Conservation (phyloP, 2,113 vertebrate species). For the Acrocephalus arundinaceus region DNA sequence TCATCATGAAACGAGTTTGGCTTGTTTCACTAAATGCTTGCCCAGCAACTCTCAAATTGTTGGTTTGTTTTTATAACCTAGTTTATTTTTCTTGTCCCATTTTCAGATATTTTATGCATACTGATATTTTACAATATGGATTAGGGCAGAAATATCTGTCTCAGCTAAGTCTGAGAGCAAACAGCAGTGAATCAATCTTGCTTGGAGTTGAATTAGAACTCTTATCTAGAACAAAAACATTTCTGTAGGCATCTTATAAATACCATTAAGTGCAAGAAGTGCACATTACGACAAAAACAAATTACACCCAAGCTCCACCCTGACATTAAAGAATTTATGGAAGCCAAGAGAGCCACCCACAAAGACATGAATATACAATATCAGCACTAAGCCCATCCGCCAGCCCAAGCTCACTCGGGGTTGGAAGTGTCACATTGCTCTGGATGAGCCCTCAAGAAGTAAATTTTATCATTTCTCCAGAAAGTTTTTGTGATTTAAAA, state of each 20-base stretch:
- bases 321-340: constrained; percentile 60
- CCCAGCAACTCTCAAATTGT: constrained; percentile 56
- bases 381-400: neutral
- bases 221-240: constrained; percentile 56
- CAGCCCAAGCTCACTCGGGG: neutral
- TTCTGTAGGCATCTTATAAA: constrained; percentile 64
- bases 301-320: constrained; percentile 63
- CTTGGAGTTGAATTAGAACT: constrained; percentile 16
- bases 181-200: neutral
- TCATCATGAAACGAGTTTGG: constrained; percentile 52
- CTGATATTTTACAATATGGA: neutral
- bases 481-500: neutral
- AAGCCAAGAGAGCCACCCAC: constrained; percentile 60
- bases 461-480: neutral
- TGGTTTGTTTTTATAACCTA: constrained; percentile 59
- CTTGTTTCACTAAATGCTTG: constrained; percentile 65
- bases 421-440: neutral
- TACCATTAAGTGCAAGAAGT: constrained; percentile 57
- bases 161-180: neutral
- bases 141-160: neutral
- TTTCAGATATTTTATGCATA: neutral
- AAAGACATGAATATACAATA: constrained; percentile 19
- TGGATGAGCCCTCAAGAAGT: neutral
- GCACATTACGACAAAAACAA: constrained; percentile 66
- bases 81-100: constrained; percentile 48